Conservation (phyloP, 1,140 invertebrate genomes). For the Plectrocnemia conspersa region DNA sequence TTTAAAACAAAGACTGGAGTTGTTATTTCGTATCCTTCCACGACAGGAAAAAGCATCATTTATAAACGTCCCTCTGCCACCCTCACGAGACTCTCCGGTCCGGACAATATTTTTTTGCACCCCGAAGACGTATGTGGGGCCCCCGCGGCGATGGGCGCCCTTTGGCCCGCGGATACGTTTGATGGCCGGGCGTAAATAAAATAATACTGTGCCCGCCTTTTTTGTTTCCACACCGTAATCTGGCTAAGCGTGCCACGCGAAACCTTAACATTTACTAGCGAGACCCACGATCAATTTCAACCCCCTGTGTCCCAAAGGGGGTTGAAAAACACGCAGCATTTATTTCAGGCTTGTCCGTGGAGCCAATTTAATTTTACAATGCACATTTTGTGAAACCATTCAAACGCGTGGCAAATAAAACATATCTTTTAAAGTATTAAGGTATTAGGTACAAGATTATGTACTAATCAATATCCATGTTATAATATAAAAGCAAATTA, state of each 20-base stretch:
- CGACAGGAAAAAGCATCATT: constrained; percentile 30
- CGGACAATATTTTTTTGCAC: constrained; percentile 8
- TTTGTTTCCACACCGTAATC: constrained; percentile 9
- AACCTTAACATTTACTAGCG: constrained; percentile 1
- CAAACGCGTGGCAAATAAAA: no score
- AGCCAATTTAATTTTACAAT: no score
- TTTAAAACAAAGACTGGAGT: no score
- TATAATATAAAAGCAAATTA: no score
- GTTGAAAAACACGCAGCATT: no score
- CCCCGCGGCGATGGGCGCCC: constrained; percentile 3
- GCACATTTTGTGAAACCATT: no score
- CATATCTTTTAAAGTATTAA: no score
- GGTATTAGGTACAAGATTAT: no score
- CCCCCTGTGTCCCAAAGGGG: no score
- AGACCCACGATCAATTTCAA: not conserved
- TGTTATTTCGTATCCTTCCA: constrained; percentile 20
- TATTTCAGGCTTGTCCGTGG: no score
- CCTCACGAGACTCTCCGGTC: not conserved
- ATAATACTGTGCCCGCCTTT: constrained; percentile 10
- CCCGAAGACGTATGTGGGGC: constrained; percentile 12
- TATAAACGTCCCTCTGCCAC: constrained; percentile 21
- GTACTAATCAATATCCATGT: no score
- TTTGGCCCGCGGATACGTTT: constrained; percentile 3
- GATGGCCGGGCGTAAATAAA: constrained; percentile 17
- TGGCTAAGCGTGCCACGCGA: not conserved